phyloP scores from a whole-genome alignment of 1,140 invertebrate species.

The Ostrea edulis region DNA sequence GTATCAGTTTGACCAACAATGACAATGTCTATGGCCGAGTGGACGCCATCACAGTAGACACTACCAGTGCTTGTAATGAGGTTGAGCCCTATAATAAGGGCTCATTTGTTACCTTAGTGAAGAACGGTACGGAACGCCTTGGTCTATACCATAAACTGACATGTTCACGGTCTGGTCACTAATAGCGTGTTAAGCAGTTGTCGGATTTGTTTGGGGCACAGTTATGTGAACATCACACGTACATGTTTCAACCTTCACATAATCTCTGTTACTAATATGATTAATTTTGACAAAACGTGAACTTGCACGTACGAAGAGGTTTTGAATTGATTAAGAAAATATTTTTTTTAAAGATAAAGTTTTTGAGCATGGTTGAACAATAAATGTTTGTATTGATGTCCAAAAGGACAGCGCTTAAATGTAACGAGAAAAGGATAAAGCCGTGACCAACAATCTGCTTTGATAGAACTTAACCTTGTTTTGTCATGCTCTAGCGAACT shows the following conservation, averaged over 20 bases:
- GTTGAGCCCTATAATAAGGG: constrained; percentile 32
- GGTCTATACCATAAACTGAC: not conserved
- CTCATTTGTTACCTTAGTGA: constrained; percentile 44
- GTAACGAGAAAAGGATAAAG: not conserved
- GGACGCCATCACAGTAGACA: constrained; percentile 30
- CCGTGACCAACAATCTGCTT: too few species aligned
- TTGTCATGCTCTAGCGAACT: constrained; percentile 21
- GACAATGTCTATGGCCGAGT: constrained; percentile 44
- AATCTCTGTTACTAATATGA: too few species aligned
- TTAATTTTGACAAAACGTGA: too few species aligned
- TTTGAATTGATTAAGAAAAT: too few species aligned
- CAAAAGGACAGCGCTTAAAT: too few species aligned
- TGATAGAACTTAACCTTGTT: not conserved
- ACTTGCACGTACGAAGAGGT: too few species aligned
- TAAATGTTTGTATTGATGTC: too few species aligned
- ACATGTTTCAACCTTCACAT: not conserved
- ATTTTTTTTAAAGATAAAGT: too few species aligned
- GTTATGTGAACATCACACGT: not conserved
- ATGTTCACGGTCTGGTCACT: not conserved
- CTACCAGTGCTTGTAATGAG: constrained; percentile 36
- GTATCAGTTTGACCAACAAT: constrained; percentile 36
- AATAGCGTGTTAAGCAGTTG: not conserved
- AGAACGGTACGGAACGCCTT: constrained; percentile 35
- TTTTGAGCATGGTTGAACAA: too few species aligned
- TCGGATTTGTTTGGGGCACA: not conserved